A percentile compares a stretch with the other conserved stretches of the same genome.
Evolutionary conservation across 2,888 invertebrate genomes (phyloP).

Genomic region (Drosophila formosana): DNA sequence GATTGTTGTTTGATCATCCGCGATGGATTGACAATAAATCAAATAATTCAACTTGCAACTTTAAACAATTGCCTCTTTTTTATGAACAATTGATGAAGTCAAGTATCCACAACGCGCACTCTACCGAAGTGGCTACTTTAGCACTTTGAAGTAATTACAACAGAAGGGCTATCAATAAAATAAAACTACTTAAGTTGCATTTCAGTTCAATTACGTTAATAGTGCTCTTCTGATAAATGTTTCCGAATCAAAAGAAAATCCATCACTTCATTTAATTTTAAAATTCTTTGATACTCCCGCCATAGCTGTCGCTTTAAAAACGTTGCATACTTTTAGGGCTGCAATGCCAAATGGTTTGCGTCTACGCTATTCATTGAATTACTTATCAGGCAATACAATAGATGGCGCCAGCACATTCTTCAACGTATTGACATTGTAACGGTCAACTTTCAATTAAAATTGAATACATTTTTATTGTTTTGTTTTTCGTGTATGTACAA

Average conservation of each 20-base stretch:
- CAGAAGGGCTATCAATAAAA: background rate
- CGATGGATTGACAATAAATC: background rate
- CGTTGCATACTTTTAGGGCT: conserved; percentile 9
- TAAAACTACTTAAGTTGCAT: background rate
- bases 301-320: background rate
- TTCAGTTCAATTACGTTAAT: conserved; percentile 4
- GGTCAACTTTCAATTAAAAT: background rate
- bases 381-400: background rate
- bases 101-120: background rate
- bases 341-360: conserved; percentile 14
- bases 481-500: conserved; percentile 3
- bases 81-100: background rate
- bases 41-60: no score
- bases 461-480: background rate
- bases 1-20: background rate
- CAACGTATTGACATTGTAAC: background rate
- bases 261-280: background rate
- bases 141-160: background rate
- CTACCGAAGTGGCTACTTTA: conserved; percentile 12
- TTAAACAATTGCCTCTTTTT: background rate
- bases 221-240: background rate
- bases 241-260: background rate
- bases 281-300: background rate
- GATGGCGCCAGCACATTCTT: conserved; percentile 30
- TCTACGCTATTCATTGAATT: background rate